Percentiles rank a stretch among this genome's conserved stretches.
Evolutionary conservation across 35 echinoderm and acorn worm genomes (phyloP).

Genomic region (Lytechinus variegatus): DNA sequence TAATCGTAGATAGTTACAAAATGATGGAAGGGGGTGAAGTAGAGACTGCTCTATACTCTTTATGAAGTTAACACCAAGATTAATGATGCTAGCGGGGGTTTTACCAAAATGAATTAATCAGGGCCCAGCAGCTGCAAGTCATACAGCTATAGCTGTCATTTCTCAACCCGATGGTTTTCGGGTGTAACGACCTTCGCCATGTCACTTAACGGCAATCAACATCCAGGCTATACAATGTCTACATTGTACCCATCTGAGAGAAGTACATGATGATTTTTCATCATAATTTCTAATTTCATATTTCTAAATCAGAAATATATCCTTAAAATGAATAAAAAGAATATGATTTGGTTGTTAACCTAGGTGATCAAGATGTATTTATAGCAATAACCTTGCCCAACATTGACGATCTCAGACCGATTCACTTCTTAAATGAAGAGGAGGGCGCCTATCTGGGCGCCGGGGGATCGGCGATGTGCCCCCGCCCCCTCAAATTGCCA

Average conservation of each 20-base stretch:
- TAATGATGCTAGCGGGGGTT: constrained; percentile 46
- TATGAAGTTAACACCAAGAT: constrained; percentile 26
- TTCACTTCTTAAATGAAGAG: too few relatives aligned
- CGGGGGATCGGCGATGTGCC: too few relatives aligned
- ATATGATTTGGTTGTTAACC: too few relatives aligned
- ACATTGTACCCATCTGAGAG: neutral
- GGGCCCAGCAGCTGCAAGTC: constrained; percentile 19
- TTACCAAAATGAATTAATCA: constrained; percentile 40
- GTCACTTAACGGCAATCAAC: neutral
- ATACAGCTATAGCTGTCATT: constrained; percentile 27
- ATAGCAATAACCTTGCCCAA: too few relatives aligned
- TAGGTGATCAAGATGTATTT: too few relatives aligned
- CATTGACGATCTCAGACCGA: too few relatives aligned
- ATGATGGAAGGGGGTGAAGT: constrained; percentile 19
- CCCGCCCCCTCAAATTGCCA: too few relatives aligned
- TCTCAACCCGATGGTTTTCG: neutral
- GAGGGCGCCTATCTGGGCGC: too few relatives aligned
- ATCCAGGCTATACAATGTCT: neutral
- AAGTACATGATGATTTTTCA: too few relatives aligned
- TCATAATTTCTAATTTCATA: too few relatives aligned
- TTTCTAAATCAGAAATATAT: too few relatives aligned
- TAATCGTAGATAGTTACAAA: neutral
- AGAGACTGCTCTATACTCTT: neutral
- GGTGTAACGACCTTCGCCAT: constrained; percentile 32
- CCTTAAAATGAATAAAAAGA: too few relatives aligned